Conservation (phyloP, 2,797 vertebrate genomes). For the Poecilia wingei region DNA sequence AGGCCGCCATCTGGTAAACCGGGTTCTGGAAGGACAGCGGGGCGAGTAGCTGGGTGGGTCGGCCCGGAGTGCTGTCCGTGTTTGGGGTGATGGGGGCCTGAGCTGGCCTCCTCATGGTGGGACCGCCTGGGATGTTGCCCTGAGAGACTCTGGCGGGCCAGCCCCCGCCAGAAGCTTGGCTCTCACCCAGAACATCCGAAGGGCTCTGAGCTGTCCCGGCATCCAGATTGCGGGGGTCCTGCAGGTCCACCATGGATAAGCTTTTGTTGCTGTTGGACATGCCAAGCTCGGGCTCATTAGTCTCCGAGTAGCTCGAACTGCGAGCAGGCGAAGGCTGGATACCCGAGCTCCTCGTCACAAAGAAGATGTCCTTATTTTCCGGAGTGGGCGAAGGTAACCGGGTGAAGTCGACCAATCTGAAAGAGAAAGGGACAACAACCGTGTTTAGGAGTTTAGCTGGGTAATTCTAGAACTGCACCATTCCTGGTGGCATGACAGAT, state of each 20-base stretch:
- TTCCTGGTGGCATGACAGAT: not conserved
- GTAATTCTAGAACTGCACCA: not conserved
- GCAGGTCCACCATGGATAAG: constrained; percentile 98
- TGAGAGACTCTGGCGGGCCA: constrained; percentile 88
- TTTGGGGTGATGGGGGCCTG: constrained; percentile 81
- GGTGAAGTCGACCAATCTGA: constrained; percentile 98
- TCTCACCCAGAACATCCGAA: constrained; percentile 82
- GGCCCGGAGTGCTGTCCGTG: constrained; percentile 84
- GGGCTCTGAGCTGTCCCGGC: constrained; percentile 70
- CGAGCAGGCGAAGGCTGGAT: constrained; percentile 96
- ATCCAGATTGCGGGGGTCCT: constrained; percentile 90
- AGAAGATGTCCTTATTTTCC: constrained; percentile 99
- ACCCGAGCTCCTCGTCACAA: constrained; percentile 95
- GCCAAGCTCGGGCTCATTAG: constrained; percentile 94
- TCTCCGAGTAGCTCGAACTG: constrained; percentile 98
- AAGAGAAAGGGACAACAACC: constrained; percentile 35
- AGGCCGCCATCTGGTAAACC: constrained; percentile 98
- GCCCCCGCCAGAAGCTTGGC: constrained; percentile 78
- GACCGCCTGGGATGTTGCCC: constrained; percentile 77
- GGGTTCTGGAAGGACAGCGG: constrained; percentile 99
- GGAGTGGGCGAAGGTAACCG: constrained; percentile 98
- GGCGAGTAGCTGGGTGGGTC: constrained; percentile 90
- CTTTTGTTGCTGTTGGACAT: constrained; percentile 97
- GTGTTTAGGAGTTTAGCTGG: not conserved
- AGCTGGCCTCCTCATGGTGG: constrained; percentile 84